Conservation (phyloP, 2,888 invertebrate genomes). For the Eupithecia exiguata region DNA sequence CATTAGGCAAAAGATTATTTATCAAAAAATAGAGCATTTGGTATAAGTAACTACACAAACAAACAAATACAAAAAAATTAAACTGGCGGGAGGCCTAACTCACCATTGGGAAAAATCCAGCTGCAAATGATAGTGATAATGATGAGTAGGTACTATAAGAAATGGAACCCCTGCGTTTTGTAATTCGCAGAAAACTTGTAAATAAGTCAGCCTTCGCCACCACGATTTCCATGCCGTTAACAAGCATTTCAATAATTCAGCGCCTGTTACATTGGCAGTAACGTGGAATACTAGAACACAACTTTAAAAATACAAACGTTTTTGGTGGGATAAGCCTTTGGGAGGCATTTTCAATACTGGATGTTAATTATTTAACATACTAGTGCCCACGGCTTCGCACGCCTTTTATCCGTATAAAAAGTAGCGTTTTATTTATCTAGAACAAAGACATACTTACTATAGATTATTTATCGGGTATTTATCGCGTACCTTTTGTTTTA, state of each 20-base stretch:
- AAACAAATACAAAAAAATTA: too few species aligned
- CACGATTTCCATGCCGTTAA: slow-evolving; percentile 34
- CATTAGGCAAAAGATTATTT: too few species aligned
- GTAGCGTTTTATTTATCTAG: not conserved
- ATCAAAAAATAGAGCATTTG: too few species aligned
- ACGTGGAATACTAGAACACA: slow-evolving; percentile 37
- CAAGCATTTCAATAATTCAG: slow-evolving; percentile 42
- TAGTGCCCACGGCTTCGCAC: not conserved
- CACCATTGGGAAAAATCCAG: too few species aligned
- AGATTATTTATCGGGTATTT: too few species aligned
- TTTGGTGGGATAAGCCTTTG: slow-evolving; percentile 9
- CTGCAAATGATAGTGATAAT: not conserved
- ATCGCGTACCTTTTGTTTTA: too few species aligned
- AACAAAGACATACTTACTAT: too few species aligned
- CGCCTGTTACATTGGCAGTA: slow-evolving; percentile 37
- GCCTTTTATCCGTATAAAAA: not conserved
- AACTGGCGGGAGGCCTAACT: too few species aligned
- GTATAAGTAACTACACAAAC: too few species aligned
- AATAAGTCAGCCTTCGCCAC: slow-evolving; percentile 26
- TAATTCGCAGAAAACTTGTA: slow-evolving; percentile 16
- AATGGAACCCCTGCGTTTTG: not conserved
- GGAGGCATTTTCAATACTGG: slow-evolving; percentile 1
- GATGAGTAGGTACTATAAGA: not conserved
- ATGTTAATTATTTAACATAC: not conserved
- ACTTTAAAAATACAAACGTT: slow-evolving; percentile 26